These are phyloP conservation scores for Ricordea florida DNA, from an alignment of 92 coral and sea anemone genomes.

Conservation along the genomic window DNA sequence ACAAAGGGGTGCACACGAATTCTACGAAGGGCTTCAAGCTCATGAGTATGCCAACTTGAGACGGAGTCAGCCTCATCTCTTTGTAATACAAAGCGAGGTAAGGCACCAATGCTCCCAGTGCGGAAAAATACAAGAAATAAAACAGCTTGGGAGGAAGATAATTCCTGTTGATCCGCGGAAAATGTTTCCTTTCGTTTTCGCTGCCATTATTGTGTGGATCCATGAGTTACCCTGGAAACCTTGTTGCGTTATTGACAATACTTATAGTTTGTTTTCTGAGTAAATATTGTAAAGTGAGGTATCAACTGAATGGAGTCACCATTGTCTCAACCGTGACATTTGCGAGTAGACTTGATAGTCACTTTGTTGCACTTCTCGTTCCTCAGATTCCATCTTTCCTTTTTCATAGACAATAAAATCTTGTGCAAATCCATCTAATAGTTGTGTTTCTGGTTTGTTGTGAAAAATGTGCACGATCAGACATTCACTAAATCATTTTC, in stretches of 20 bases:
- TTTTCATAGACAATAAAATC: no score
- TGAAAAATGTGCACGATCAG: no score
- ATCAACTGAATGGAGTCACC: no score
- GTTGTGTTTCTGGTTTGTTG: no score
- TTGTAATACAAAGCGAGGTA: constrained; percentile 61
- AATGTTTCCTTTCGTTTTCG: neutral
- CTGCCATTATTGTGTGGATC: neutral
- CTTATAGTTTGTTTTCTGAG: neutral
- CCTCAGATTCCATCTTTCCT: no score
- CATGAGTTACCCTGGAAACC: no score
- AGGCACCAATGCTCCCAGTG: constrained; percentile 60
- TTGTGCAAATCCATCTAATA: no score
- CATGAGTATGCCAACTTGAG: constrained; percentile 62
- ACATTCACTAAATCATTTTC: no score
- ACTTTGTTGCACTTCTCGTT: no score
- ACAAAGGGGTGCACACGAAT: constrained; percentile 46
- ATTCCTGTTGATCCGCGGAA: constrained; percentile 27
- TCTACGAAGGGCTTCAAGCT: constrained; percentile 58
- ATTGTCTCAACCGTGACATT: neutral
- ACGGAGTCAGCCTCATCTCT: constrained; percentile 49
- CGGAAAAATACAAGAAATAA: constrained; percentile 60
- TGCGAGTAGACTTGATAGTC: no score
- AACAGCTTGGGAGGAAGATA: constrained; percentile 50
- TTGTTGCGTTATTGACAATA: no score
- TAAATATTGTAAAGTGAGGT: no score